These are phyloP conservation scores for Hippocampus kuda DNA, from an alignment of 2,797 vertebrate genomes.

Conservation along the genomic window DNA sequence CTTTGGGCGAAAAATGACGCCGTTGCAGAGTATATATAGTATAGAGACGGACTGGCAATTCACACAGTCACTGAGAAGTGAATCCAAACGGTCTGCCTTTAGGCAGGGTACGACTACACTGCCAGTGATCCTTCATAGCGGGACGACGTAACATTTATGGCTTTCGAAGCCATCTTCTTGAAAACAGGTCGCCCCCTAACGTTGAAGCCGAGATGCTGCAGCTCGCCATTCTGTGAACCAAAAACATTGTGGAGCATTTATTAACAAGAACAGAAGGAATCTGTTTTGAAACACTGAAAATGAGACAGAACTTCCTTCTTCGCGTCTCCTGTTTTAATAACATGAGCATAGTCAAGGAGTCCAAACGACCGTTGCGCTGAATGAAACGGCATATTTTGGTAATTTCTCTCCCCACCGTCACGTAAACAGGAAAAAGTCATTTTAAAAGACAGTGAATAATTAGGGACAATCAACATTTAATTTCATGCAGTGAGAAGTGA, in stretches of 20 bases:
- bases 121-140: background rate
- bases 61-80: too few species aligned
- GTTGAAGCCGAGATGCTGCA: background rate
- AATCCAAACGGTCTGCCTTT: too few species aligned
- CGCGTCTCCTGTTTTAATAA: constrained; percentile 26
- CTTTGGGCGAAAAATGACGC: too few species aligned
- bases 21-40: too few species aligned
- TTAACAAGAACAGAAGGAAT: background rate
- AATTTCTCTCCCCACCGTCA: background rate
- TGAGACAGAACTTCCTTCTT: background rate
- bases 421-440: constrained; percentile 13
- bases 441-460: background rate
- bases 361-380: constrained; percentile 19
- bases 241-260: background rate
- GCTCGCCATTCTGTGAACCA: background rate
- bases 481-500: constrained; percentile 36
- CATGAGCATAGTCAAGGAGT: constrained; percentile 21
- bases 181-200: background rate
- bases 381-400: constrained; percentile 4
- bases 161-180: too few species aligned
- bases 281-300: background rate
- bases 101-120: too few species aligned
- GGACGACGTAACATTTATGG: too few species aligned
- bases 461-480: constrained; percentile 18
- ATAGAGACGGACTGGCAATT: too few species aligned